These are phyloP conservation scores for Artemia franciscana DNA, from an alignment of 1,140 invertebrate genomes.

Conservation along the genomic window DNA sequence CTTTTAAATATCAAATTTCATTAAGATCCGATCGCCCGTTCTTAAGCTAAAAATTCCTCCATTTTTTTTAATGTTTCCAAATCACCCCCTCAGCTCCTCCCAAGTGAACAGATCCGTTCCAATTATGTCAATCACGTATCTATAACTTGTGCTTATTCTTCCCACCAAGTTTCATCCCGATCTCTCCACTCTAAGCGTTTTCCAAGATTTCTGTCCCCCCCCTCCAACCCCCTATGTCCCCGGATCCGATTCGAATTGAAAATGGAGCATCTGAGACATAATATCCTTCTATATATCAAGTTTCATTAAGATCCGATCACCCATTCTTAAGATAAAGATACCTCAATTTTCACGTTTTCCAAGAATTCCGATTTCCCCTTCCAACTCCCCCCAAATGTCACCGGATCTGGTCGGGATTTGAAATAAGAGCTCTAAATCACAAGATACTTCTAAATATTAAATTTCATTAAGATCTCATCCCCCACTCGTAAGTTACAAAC, in stretches of 20 bases:
- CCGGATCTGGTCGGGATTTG: no score
- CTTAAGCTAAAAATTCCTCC: no score
- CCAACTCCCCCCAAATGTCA: no score
- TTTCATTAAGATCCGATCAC: background rate
- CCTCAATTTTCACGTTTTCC: no score
- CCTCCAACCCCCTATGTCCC: background rate
- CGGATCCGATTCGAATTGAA: background rate
- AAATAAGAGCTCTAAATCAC: no score
- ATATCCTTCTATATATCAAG: background rate
- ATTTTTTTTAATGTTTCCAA: no score
- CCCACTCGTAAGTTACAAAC: no score
- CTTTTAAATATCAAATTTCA: no score
- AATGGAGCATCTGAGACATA: background rate
- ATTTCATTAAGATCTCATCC: no score
- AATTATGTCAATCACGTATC: background rate
- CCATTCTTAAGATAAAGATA: background rate
- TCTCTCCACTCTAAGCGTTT: background rate
- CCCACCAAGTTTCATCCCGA: background rate
- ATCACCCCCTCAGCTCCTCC: background rate
- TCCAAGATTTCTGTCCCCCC: background rate
- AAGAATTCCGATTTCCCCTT: no score
- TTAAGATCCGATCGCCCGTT: no score
- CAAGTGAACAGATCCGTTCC: background rate
- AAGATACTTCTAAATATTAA: no score
- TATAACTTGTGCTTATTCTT: background rate